Evolutionary conservation across 2,113 vertebrate genomes (phyloP).

Genomic region (Seriola dumerili): DNA sequence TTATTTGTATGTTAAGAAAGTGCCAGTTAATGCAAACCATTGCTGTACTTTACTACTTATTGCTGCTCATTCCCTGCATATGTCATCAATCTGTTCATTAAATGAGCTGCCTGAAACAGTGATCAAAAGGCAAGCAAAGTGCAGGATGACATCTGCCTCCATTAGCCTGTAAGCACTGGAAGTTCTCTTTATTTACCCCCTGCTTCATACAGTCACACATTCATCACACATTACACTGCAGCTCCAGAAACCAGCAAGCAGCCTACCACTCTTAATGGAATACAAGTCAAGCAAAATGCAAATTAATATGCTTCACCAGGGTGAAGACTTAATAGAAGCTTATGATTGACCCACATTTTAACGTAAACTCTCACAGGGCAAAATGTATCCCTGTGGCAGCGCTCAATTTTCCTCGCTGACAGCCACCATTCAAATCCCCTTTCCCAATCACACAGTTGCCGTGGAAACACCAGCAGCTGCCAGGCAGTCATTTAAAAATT

Average conservation of each 20-base stretch:
- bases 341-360: conserved; percentile 83
- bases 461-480: conserved; percentile 79
- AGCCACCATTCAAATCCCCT: conserved; percentile 76
- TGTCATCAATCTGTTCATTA: conserved; percentile 25
- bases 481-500: conserved; percentile 72
- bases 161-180: conserved; percentile 48
- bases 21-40: conserved; percentile 15
- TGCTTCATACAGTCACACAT: conserved; percentile 49
- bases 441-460: conserved; percentile 79
- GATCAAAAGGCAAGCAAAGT: conserved; percentile 49
- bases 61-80: neutral
- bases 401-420: conserved; percentile 72
- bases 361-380: conserved; percentile 74
- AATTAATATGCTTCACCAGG: conserved; percentile 75
- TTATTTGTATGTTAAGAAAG: neutral
- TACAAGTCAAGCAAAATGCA: conserved; percentile 74
- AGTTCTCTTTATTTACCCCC: conserved; percentile 45
- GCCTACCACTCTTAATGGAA: conserved; percentile 60
- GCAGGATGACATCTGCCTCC: conserved; percentile 56
- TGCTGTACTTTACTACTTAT: neutral
- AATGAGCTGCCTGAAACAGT: conserved; percentile 28
- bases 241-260: conserved; percentile 52
- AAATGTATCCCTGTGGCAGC: conserved; percentile 70
- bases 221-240: conserved; percentile 56
- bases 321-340: conserved; percentile 80